Base-by-base conservation (phyloP, 1,140 invertebrate species). In the Drosophila elegans region DNA sequence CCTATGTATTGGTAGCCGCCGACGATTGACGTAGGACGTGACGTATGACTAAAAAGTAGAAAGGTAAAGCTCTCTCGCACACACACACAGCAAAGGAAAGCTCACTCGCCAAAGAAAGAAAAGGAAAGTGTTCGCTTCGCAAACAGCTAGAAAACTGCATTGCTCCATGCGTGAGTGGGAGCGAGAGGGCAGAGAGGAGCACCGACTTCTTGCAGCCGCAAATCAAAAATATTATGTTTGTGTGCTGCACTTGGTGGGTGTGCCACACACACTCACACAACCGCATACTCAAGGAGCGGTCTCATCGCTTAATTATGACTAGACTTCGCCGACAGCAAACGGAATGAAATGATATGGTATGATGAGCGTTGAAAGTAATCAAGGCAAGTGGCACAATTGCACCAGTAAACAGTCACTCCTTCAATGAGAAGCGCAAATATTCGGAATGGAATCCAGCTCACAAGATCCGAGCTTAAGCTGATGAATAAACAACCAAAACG, bases 21-120 rank as follows among this genome's bases (percentile, higher is more conserved):
- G 74, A 63, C 79, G 68, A 86, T 88, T 88, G 83, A 88, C 83
- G 83, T 86, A 88, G 83, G 75, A 86, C 75, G 83, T 79, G 82
- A 85, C 82, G 82, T 85, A 75, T 74, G 59, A 39, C 45, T 61
- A 52, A 79, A 74, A 55, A 52, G 71, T 52, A 55, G 64, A 54
- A 67, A 55, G 78, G 38, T 41, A 74, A 72, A 85, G 82, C 82
- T 86, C 67, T 56, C 57, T 45, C 42, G 71, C 27, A n/a, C 42
- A 29, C 13, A 32, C 34, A 16, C 13, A 38, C 59, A 16, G 32
- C 3, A 0, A 13, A 34, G 7, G 21, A 77, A 44, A 74, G 69
- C 38, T 51, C 7, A 36, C 51, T 38, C 29, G 39, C 34, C 38
- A 32, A 29, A 52, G 64, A 42, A 45, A 56, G 66, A 72, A 72